A percentile compares a stretch with the other conserved stretches of the same genome.
Conservation (phyloP, 1,140 invertebrate species). For the Ectropis grisescens region DNA sequence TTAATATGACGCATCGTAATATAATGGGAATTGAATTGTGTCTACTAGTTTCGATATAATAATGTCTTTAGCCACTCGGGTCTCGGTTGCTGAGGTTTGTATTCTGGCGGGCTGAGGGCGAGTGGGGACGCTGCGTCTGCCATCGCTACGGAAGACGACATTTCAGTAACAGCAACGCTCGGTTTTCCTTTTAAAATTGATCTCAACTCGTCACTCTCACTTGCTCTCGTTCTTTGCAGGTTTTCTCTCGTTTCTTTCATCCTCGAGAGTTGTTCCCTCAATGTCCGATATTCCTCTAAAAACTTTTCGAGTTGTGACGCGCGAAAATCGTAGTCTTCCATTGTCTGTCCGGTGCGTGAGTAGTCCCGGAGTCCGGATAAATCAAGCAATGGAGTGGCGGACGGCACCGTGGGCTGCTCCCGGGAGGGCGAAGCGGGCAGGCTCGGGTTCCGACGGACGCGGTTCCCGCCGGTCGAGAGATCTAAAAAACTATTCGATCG, state of each 20-base stretch:
- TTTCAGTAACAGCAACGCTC: slow-evolving; percentile 66
- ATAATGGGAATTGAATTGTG: too few relatives aligned
- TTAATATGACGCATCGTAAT: too few relatives aligned
- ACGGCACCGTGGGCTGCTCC: slow-evolving; percentile 51
- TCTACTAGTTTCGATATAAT: slow-evolving; percentile 48
- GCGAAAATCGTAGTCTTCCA: slow-evolving; percentile 78
- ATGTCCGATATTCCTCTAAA: slow-evolving; percentile 80
- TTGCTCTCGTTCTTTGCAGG: slow-evolving; percentile 68
- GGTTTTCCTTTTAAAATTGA: slow-evolving; percentile 72
- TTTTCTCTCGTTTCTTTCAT: slow-evolving; percentile 84
- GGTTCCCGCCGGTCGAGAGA: slow-evolving; percentile 49
- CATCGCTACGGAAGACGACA: slow-evolving; percentile 50
- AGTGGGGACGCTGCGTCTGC: slow-evolving; percentile 64
- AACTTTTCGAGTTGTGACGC: slow-evolving; percentile 82
- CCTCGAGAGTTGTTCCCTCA: slow-evolving; percentile 81
- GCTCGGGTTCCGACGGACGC: slow-evolving; percentile 51
- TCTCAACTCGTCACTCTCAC: slow-evolving; percentile 61
- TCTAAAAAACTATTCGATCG: slow-evolving; percentile 72
- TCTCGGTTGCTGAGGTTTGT: slow-evolving; percentile 63
- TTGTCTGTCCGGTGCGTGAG: slow-evolving; percentile 53
- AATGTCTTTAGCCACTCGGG: slow-evolving; percentile 63
- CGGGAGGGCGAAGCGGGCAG: slow-evolving; percentile 57
- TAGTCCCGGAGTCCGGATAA: slow-evolving; percentile 63
- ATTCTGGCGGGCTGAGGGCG: slow-evolving; percentile 63
- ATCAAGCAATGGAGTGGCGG: slow-evolving; percentile 71